Conservation (phyloP, 2,797 vertebrate species). For the Chaetodon trifasciatus region DNA sequence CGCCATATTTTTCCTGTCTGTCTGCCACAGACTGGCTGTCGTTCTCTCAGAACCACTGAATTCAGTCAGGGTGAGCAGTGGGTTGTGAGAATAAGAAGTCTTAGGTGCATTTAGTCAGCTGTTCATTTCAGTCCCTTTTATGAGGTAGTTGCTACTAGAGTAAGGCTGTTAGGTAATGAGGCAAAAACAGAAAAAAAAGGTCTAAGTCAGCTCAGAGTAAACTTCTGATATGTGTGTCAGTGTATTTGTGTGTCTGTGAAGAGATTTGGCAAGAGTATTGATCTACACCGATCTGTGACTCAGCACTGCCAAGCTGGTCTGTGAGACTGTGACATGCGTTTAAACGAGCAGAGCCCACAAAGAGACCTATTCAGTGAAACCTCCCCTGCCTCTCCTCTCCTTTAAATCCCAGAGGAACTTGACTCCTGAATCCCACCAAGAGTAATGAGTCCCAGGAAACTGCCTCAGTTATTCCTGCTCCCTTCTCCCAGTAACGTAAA, state of each 20-base stretch:
- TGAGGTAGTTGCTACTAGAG: background rate
- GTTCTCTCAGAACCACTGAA: background rate
- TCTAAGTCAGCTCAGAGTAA: constrained; percentile 19
- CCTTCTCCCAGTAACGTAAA: constrained; percentile 54
- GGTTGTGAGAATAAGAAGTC: too few species aligned
- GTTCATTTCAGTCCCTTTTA: background rate
- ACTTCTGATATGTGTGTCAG: constrained; percentile 23
- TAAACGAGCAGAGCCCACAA: constrained; percentile 81
- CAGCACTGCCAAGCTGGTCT: constrained; percentile 75
- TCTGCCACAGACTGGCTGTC: background rate
- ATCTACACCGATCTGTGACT: constrained; percentile 74
- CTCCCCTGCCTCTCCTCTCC: constrained; percentile 62
- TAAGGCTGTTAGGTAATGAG: background rate
- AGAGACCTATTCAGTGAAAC: constrained; percentile 79
- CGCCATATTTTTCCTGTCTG: background rate
- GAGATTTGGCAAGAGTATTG: constrained; percentile 47
- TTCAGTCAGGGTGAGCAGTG: too few species aligned
- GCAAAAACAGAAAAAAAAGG: background rate
- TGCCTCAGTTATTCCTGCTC: constrained; percentile 47
- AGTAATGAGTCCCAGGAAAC: constrained; percentile 76
- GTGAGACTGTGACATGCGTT: constrained; percentile 81
- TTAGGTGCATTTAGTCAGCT: background rate
- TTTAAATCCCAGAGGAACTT: constrained; percentile 81
- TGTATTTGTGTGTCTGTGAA: constrained; percentile 47
- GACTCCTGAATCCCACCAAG: constrained; percentile 68